phyloP scores from a whole-genome alignment of 2,113 vertebrate species.

The Pelmatolapia mariae region DNA sequence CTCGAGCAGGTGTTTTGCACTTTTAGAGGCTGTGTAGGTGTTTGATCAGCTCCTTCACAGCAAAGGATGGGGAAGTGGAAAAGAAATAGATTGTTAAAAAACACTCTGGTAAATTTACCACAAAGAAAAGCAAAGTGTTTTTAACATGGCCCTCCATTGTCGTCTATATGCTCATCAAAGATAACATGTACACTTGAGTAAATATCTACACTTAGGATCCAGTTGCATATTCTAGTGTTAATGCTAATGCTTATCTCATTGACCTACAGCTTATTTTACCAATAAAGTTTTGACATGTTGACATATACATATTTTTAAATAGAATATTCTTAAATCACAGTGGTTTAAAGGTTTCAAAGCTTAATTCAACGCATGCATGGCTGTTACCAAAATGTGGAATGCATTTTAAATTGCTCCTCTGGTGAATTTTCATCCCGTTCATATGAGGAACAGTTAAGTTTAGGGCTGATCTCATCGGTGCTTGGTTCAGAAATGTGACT shows the following conservation, averaged over 20 bases:
- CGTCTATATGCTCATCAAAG: not conserved
- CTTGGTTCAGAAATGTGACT: not conserved
- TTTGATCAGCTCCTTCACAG: not conserved
- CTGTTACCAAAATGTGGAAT: not conserved
- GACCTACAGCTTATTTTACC: not conserved
- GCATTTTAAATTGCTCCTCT: not conserved
- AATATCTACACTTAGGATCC: not conserved
- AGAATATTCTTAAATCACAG: not conserved
- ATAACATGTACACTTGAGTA: not conserved
- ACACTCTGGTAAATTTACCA: not conserved
- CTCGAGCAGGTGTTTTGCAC: not conserved
- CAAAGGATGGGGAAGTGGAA: not conserved
- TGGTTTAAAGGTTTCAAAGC: not conserved
- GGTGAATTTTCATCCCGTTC: not conserved
- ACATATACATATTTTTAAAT: not conserved
- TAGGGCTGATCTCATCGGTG: not conserved
- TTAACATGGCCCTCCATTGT: not conserved
- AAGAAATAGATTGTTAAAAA: not conserved
- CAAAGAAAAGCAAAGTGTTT: not conserved
- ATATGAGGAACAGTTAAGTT: not conserved
- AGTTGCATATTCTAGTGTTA: not conserved
- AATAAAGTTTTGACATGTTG: not conserved
- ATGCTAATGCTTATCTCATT: not conserved
- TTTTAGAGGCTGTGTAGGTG: conserved; percentile 10
- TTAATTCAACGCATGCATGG: not conserved